Percentiles rank a stretch among this genome's conserved stretches.
Conservation (phyloP, 2,113 vertebrate genomes). For the Melanerpes formicivorus region DNA sequence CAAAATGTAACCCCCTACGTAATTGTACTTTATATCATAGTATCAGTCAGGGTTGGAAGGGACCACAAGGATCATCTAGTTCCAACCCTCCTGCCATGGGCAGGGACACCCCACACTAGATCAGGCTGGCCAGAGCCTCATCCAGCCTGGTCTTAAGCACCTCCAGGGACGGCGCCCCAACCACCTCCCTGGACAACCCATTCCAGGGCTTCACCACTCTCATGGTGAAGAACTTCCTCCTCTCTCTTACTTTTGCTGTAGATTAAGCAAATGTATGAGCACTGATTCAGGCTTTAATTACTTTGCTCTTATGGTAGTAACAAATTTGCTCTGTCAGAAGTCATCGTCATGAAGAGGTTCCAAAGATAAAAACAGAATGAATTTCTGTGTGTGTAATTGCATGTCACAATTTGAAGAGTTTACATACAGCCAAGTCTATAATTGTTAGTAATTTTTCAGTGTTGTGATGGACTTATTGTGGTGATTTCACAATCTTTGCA, state of each 20-base stretch:
- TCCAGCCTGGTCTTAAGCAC: too few species aligned
- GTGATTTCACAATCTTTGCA: background rate
- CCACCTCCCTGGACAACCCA: too few species aligned
- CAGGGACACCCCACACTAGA: too few species aligned
- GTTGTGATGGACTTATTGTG: background rate
- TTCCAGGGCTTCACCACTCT: too few species aligned
- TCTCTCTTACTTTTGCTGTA: background rate
- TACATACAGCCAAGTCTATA: background rate
- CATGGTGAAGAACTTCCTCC: too few species aligned
- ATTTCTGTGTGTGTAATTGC: background rate
- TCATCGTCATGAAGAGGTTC: background rate
- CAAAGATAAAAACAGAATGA: background rate
- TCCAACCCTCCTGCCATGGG: too few species aligned
- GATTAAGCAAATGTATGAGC: background rate
- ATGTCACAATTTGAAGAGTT: background rate
- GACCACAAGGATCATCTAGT: too few species aligned
- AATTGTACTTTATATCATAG: background rate
- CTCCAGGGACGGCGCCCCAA: too few species aligned
- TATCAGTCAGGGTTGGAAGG: too few species aligned
- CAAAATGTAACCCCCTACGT: background rate
- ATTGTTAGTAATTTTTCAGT: background rate
- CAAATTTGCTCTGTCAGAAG: background rate
- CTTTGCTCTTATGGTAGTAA: fast-evolving
- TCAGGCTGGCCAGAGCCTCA: too few species aligned
- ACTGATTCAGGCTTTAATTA: background rate